Base-by-base conservation (phyloP, 1,140 invertebrate genomes). In the Acromyrmex echinatior region DNA sequence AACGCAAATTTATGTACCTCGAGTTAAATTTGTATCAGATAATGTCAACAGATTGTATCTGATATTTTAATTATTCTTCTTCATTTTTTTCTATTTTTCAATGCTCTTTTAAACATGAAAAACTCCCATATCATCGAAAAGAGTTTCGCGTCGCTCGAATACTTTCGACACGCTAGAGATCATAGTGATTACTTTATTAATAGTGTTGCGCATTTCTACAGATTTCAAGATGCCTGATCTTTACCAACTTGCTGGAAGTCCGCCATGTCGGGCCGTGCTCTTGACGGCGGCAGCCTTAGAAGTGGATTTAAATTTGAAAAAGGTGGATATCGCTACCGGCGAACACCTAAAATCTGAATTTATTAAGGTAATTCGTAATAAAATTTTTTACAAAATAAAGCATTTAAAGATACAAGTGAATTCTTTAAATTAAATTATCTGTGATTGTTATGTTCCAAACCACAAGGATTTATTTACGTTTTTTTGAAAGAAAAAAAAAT, bases 251-350 rank as follows among this genome's bases (percentile, higher is more conserved):
- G 93, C 96, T 18, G 88, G 81, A 7, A 97, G 96, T 89, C 92
- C 96, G 3, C 96, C 96, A 0, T 96, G 96, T 68, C 96, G 97
- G 2, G 95, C 96, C 0, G 96, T 97, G 2, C 92, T 96, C 82
- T 94, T 97, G 49, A 93, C 96, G 0, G 94, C 96, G 0, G 96
- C 96, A 39, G 95, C 96, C 3, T 86, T 97, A 60, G 95, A 96
- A 53, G 74, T 97, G n/a, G 89, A 95, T 56, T 82, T 97, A 53
- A 96, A 97, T 79, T 90, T 96, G n/a, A 96, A 96, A 90, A 65
- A 90, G 3, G 85, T 96, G 18, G 94, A 97, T 88, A 91, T 96
- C 21, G 65, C 95, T 28, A 93, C 93, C 73, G 96, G 96, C 0
- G 96, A 97, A 87, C 94, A 96, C n/a, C 76, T 96, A 51, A 95